Base-by-base conservation (phyloP, 92 coral and sea anemone genomes). In the Montipora capitata region DNA sequence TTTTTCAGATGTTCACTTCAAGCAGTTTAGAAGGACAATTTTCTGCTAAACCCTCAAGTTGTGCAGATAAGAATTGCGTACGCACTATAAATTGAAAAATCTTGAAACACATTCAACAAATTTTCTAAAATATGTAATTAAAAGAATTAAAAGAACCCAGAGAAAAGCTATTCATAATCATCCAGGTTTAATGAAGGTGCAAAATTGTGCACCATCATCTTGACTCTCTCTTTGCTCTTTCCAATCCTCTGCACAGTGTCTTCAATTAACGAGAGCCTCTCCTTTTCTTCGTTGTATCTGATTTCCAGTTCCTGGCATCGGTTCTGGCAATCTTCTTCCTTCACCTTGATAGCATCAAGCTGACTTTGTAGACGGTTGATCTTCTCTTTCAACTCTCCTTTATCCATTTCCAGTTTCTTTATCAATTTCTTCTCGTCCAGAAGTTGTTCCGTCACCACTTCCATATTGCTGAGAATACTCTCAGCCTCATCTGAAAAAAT, bases 151-250 rank as follows among this genome's bases (percentile, higher is more conserved):
- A 3, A n/a, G 13, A 75, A 27, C 10, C 40, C 15, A 61, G 3
- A 0, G n/a, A 38, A 13, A 67, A 2, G n/a, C 15, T 72, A 92
- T 77, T 88, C 94, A 44, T 86, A 93, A 69, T 92, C 91, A 64
- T 94, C 99, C 38, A 97, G 89, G 75, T 97, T 89, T 40, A 97
- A 77, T 51, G 92, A 77, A 3, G 99, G 99, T 45, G 98, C 99
- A 86, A 96, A 91, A 70, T 97, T 97, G 66, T 97, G 98, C 78
- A 97, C 96, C 93, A 97, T 84, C 81, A 97, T 90, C 56, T 96
- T 97, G n/a, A 94, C 96, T 77, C 98, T 88, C 75, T 97, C 99
- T 87, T 94, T 97, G 67, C 98, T 97, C 72, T 96, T 95, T 74
- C 93, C 94, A 64, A 97, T 97, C 41, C 96, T 91, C 78, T 93